These are phyloP conservation scores for Gopherus flavomarginatus DNA, from an alignment of 2,113 vertebrate genomes.

Conservation along the genomic window DNA sequence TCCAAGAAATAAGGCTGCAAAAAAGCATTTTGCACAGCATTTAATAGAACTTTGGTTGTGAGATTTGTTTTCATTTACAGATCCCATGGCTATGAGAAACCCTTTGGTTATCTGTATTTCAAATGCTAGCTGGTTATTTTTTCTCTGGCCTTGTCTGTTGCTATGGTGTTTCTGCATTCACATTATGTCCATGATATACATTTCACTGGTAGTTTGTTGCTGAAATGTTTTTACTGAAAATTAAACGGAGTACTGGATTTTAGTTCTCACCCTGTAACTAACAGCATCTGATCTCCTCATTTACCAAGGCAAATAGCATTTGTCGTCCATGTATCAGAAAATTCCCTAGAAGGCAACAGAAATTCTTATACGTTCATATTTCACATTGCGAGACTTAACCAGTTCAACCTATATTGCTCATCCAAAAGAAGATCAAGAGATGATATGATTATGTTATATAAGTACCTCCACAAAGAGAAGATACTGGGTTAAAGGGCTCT, in stretches of 20 bases:
- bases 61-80: neutral
- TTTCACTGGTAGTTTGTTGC: neutral
- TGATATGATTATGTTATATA: neutral
- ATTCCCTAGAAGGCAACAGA: neutral
- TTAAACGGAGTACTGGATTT: neutral
- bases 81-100: neutral
- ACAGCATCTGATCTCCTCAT: neutral
- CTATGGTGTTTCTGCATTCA: neutral
- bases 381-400: neutral
- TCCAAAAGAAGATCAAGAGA: conserved; percentile 14
- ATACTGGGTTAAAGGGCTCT: neutral
- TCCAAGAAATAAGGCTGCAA: neutral
- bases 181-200: neutral
- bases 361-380: neutral
- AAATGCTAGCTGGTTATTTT: neutral
- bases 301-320: neutral
- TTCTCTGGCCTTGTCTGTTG: neutral
- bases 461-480: neutral
- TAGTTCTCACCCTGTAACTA: neutral
- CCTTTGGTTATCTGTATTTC: neutral
- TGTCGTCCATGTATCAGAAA: neutral
- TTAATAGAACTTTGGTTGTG: neutral
- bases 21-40: neutral
- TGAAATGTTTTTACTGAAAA: conserved; percentile 13
- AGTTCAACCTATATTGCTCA: neutral